Evolutionary conservation across 2,797 vertebrate species (phyloP), one percentile per base, ranked within the genome.

Genomic region (Hypotaenidia philippensis): DNA sequence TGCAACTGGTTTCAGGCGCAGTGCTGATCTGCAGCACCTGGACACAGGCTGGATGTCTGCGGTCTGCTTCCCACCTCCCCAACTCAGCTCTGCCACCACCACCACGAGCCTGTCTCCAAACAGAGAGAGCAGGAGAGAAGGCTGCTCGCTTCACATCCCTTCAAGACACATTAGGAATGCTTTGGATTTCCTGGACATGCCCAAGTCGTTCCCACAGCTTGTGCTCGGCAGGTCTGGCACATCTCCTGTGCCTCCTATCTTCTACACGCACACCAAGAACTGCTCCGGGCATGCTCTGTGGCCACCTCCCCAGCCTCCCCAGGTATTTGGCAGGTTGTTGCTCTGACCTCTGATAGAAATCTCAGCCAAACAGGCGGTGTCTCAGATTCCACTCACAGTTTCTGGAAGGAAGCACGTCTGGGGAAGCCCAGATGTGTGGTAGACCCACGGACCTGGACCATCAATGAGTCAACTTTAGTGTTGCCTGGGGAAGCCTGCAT

Each of bases 341-440:
- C 66, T 76, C 72, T 95, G 88, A 90, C 90, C 88, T 96, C 80
- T 65, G 72, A 83, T 31, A 63, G 88, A 95, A 93, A 94, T 40
- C 85, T 55, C 80, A 11, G 65, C 17, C 69, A 81, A 94, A 69
- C 55, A 91, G 83, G 77, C 87, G n/a, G 38, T 25, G 65, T 81
- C 80, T 96, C 91, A 76, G 50, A 72, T 94, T 94, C 79, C 87
- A 69, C 85, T 81, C 70, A 21, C 57, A 21, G 41, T 90, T 90
- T 91, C 88, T 94, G 83, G 69, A 91, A 93, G 83, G 83, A 95
- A 97, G 74, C 61, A 76, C 5, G 49, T 88, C 74, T 94, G 70
- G 83, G 93, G 55, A 90, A 95, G 88, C 55, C 79, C 91, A 95
- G 77, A 88, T 81, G 70, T 79, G 83, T 79, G 70, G 93, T 12